Evolutionary conservation across 2,888 invertebrate genomes (phyloP).

Genomic region (Augiades crinisus): DNA sequence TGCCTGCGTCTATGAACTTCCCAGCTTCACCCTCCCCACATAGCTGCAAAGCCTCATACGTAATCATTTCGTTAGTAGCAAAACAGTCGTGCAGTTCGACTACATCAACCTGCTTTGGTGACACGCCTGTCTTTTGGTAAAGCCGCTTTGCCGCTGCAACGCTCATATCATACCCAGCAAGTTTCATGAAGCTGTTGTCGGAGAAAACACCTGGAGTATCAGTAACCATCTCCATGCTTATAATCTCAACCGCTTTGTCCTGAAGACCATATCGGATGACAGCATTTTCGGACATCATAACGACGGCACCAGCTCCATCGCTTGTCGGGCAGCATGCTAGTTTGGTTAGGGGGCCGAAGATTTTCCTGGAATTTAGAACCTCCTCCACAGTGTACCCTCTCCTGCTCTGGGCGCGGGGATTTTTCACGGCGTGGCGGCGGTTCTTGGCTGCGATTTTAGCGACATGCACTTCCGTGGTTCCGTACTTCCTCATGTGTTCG

Average conservation of each 20-base stretch:
- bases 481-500: conserved; percentile 98
- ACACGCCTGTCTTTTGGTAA: conserved; percentile 87
- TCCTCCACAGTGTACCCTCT: conserved; percentile 95
- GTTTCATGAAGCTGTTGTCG: conserved; percentile 88
- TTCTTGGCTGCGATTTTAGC: conserved; percentile 99
- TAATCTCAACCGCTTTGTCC: conserved; percentile 93
- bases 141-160: conserved; percentile 88
- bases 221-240: conserved; percentile 98
- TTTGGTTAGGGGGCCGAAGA: conserved; percentile 96
- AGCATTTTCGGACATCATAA: conserved; percentile 95
- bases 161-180: conserved; percentile 96
- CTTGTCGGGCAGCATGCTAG: conserved; percentile 99
- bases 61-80: conserved; percentile 97
- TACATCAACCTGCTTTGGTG: conserved; percentile 93
- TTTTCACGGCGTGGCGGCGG: conserved; percentile 97
- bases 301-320: conserved; percentile 97
- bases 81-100: conserved; percentile 99
- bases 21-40: conserved; percentile 95
- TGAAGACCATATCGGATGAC: conserved; percentile 91
- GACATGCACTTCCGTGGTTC: conserved; percentile 95
- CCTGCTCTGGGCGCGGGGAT: conserved; percentile 98
- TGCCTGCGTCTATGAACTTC: conserved; percentile 94
- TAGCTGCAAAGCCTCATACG: conserved; percentile 97
- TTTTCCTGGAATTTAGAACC: conserved; percentile 92
- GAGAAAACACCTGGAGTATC: conserved; percentile 93